Evolutionary conservation across 2,888 invertebrate species (phyloP), one percentile per base, ranked within the genome.

Genomic region (Eugnorisma glareosa): DNA sequence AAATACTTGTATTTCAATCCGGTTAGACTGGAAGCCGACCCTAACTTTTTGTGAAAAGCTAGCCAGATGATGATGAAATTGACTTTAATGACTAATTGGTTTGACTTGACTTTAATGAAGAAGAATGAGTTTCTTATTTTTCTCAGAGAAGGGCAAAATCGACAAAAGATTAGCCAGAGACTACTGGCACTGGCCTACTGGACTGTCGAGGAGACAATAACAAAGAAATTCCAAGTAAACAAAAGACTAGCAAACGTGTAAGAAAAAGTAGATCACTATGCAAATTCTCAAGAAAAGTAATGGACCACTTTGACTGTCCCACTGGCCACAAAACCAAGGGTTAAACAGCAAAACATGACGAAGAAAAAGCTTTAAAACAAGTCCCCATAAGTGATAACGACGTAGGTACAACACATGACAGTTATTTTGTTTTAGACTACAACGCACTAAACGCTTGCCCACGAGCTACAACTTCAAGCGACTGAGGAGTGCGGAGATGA

Each of bases 311-410:
- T 18, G 31, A 40, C 28, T 75, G 82, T 72, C 79, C 79, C 37
- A 87, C 77, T 83, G 72, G 72, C 80, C 79, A 69, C 43, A 54
- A 78, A 73, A 63, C 69, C 35, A 51, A 51, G 54, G 75, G 75
- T 83, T 82, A 85, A 73, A 70, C 67, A 5, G 37, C 24, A 28
- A n/a, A 45, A 59, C 59, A 84, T 67, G 48, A 70, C 43, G 28
- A 28, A 40, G 73, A 67, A 81, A 81, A 73, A 59, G 67, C 70
- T 59, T 74, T 28, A 64, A 85, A 75, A 79, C 67, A 64, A 43
- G 63, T 67, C 35, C 37, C 67, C 57, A n/a, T 61, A 64, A 73
- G 73, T 67, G 67, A 81, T 74, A 76, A 83, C 6, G 68, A 79
- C n/a, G 51, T 59, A 79, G 24, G 51, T 59, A 83, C 66, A 71